Base-by-base conservation (phyloP, 2,113 vertebrate species). In the Oryzias melastigma region DNA sequence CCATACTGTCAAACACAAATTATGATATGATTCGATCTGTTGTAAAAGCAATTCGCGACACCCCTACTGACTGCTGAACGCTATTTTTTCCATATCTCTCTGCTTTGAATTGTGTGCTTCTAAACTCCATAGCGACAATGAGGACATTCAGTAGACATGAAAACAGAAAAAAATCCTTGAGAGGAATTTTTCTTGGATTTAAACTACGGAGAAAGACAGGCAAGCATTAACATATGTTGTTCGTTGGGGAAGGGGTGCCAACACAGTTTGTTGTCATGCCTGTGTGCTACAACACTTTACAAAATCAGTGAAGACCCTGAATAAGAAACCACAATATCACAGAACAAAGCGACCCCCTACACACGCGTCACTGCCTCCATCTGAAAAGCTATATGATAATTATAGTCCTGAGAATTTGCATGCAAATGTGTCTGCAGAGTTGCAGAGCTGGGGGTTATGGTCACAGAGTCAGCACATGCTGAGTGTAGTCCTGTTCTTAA, bases 191-290 rank as follows among this genome's bases (percentile, higher is more conserved):
- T 43, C 46, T 60, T 61, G n/a, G 40, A 44, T 19, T 19, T 14
- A 41, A 51, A 57, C 45, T 7, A 25, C 14, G 41, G 58, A 53
- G 43, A 45, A 53, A 58, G 58, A 16, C 52, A 52, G 61, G 48
- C 18, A 0, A n/a, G 17, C 5, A 66, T 68, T 42, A 66, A 18
- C 62, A 66, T 60, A 69, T 69, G 75, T 54, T 73, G 54, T 48
- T 64, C 58, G 54, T 47, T 41, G 73, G 50, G 40, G 44, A 43
- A 65, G 57, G 1, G 17, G 65, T 66, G 60, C 59, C 77, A 72
- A 77, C 59, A 75, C 63, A 67, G 55, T 78, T 77, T 80, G 57
- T 57, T 72, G 52, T 58, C 75, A 61, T 75, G 58, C 70, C 51
- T 78, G 57, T 71, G 49, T 61, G 18, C 62, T 50, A 49, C 42